Conservation (phyloP, 92 coral and sea anemone genomes). For the Isaurus tuberculatus region DNA sequence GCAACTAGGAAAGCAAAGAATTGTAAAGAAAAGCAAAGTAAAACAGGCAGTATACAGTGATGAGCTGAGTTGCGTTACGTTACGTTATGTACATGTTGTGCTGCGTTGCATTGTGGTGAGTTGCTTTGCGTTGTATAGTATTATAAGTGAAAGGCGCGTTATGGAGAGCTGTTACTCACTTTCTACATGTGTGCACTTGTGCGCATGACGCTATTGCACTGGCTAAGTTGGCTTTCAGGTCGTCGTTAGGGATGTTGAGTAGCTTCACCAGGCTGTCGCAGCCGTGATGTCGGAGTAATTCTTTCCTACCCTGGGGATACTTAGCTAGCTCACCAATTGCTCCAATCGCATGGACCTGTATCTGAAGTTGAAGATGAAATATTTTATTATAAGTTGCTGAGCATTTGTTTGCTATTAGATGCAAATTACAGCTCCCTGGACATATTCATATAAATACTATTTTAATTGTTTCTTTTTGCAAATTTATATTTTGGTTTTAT, state of each 20-base stretch:
- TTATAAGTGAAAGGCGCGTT: not conserved
- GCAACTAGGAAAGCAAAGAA: too few species aligned
- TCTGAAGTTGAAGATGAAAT: constrained; percentile 44
- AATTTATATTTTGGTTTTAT: too few species aligned
- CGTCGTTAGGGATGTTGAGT: constrained; percentile 76
- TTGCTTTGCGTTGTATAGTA: too few species aligned
- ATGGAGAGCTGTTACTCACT: constrained; percentile 51
- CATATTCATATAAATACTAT: too few species aligned
- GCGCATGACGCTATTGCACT: constrained; percentile 85
- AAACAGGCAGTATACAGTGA: too few species aligned
- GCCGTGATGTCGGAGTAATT: constrained; percentile 77
- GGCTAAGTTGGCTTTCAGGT: constrained; percentile 81
- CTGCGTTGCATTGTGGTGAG: too few species aligned
- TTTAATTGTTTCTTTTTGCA: too few species aligned
- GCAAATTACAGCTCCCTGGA: too few species aligned
- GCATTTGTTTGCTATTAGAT: too few species aligned
- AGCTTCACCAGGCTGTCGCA: constrained; percentile 81
- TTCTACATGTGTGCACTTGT: constrained; percentile 67
- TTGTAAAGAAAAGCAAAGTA: too few species aligned
- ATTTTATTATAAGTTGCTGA: not conserved
- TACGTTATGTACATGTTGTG: too few species aligned
- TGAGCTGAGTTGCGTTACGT: too few species aligned
- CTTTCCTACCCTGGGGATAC: constrained; percentile 72
- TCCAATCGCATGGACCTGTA: constrained; percentile 86
- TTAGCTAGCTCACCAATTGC: constrained; percentile 89